These are phyloP conservation scores for Chromis chromis DNA, from an alignment of 2,797 vertebrate species.

Conservation along the genomic window DNA sequence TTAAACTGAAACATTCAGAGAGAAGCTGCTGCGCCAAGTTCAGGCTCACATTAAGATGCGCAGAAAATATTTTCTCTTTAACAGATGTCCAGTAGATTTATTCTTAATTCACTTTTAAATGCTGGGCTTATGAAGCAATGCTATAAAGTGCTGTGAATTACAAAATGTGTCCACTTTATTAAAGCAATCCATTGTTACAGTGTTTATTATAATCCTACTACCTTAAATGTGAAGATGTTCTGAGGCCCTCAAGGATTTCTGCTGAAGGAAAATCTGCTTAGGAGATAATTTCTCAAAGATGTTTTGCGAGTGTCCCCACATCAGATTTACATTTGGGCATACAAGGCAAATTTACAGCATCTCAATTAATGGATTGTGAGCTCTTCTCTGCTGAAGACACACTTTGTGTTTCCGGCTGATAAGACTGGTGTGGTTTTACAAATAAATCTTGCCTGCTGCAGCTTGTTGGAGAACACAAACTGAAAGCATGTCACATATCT, in stretches of 20 bases:
- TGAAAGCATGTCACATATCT: constrained; percentile 19
- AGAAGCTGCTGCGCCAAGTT: neutral
- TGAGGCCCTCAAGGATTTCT: neutral
- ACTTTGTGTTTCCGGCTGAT: constrained; percentile 47
- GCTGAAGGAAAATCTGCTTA: constrained; percentile 5
- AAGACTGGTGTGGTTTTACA: constrained; percentile 26
- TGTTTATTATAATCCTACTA: constrained; percentile 15
- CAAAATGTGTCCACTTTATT: neutral
- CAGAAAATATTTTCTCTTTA: neutral
- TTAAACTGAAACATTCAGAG: constrained; percentile 17
- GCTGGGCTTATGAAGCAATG: neutral
- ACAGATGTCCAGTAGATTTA: neutral
- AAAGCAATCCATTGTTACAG: constrained; percentile 7
- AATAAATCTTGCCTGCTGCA: constrained; percentile 21
- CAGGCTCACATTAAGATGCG: neutral
- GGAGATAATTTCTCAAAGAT: constrained; percentile 13
- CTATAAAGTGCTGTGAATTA: neutral
- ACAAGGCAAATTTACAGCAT: constrained; percentile 21
- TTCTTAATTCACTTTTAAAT: constrained; percentile 6
- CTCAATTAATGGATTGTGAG: constrained; percentile 13
- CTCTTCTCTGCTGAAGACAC: constrained; percentile 8
- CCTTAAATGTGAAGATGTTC: constrained; percentile 7
- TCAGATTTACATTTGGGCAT: constrained; percentile 18
- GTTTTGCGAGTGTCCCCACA: neutral
- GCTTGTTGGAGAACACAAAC: constrained; percentile 22